Evolutionary conservation across 2,797 vertebrate species (phyloP).

Genomic region (Pampus argenteus): DNA sequence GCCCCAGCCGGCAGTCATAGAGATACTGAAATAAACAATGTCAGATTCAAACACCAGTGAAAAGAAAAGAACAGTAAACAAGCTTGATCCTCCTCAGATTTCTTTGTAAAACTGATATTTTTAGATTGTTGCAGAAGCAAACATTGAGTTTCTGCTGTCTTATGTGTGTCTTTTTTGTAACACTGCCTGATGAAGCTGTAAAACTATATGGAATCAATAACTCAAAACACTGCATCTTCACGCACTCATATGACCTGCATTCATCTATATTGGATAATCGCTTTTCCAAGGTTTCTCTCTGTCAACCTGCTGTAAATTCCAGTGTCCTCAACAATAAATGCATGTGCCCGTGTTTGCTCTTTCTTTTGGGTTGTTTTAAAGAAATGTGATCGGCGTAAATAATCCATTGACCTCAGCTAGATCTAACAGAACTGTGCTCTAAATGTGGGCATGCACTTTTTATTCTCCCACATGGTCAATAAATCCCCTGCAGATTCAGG

Average conservation of each 20-base stretch:
- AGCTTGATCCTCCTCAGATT: conserved; percentile 15
- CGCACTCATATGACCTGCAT: conserved; percentile 11
- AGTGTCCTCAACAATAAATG: neutral
- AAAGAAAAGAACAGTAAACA: conserved; percentile 33
- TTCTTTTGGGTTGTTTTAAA: conserved; percentile 8
- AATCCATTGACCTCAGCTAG: conserved; percentile 22
- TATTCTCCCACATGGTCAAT: conserved; percentile 35
- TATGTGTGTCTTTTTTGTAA: neutral
- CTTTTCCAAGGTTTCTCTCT: neutral
- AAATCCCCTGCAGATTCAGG: conserved; percentile 48
- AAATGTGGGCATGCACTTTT: conserved; percentile 24
- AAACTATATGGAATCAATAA: conserved; percentile 13
- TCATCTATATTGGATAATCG: neutral
- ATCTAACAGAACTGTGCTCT: conserved; percentile 16
- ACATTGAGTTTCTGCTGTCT: neutral
- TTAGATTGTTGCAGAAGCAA: conserved; percentile 21
- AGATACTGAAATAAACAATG: conserved; percentile 57
- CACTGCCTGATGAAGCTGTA: neutral
- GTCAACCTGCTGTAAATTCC: neutral
- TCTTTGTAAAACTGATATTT: conserved; percentile 31
- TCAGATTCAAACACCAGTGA: conserved; percentile 22
- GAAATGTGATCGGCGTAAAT: conserved; percentile 46
- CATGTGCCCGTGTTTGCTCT: neutral
- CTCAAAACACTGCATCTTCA: neutral
- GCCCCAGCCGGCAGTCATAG: conserved; percentile 22